Conservation (phyloP, 2,888 invertebrate species). For the Stenoptilia bipunctidactyla region DNA sequence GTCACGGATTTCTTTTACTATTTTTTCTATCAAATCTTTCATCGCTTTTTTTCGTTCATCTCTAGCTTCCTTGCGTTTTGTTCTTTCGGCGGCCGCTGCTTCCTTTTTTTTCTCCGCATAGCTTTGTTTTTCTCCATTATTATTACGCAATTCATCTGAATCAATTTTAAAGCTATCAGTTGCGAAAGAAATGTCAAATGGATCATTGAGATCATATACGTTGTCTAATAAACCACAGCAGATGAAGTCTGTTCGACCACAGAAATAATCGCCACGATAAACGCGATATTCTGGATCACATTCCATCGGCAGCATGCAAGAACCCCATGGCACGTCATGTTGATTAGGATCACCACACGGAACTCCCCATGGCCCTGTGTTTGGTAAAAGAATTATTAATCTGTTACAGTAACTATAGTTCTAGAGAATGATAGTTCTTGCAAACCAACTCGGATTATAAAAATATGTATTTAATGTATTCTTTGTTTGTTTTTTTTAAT, state of each 20-base stretch:
- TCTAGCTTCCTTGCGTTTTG: slow-evolving; percentile 24
- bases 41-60: slow-evolving; percentile 26
- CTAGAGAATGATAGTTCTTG: too few relatives aligned
- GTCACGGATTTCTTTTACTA: slow-evolving; percentile 35
- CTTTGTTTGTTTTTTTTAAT: too few relatives aligned
- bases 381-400: slow-evolving; percentile 1
- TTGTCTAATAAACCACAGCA: slow-evolving; percentile 43
- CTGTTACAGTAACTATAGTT: too few relatives aligned
- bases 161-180: slow-evolving; percentile 34
- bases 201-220: slow-evolving; percentile 48
- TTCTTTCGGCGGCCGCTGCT: slow-evolving; percentile 20
- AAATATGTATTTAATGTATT: too few relatives aligned
- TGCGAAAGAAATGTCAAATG: slow-evolving; percentile 44
- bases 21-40: slow-evolving; percentile 33
- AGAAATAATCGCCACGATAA: slow-evolving; percentile 46
- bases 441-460: too few relatives aligned
- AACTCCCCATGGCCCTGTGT: slow-evolving; percentile 53
- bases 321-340: slow-evolving; percentile 55
- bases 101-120: slow-evolving; percentile 16
- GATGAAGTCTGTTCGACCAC: slow-evolving; percentile 42
- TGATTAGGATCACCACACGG: slow-evolving; percentile 54
- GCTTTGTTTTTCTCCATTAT: slow-evolving; percentile 11
- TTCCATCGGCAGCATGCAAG: slow-evolving; percentile 41
- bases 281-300: slow-evolving; percentile 50
- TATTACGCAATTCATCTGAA: slow-evolving; percentile 27